Conservation (phyloP, 2,888 invertebrate genomes). For the Ormyrus nitidulus region DNA sequence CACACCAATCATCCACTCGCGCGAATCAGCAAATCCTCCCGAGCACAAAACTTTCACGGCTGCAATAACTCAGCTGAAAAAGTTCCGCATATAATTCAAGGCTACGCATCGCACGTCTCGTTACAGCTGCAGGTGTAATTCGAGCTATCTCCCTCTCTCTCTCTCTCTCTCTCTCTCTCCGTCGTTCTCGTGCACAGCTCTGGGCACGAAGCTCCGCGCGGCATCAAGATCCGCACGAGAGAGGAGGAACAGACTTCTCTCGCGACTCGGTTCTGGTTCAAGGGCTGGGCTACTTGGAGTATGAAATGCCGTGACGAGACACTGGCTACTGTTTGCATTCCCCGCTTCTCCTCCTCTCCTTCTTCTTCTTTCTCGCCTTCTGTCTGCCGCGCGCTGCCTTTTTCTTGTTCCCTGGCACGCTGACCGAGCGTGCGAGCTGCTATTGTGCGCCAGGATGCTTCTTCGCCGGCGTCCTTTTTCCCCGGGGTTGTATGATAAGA, state of each 20-base stretch:
- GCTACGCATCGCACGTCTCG: constrained; percentile 31
- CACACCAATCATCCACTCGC: too few relatives aligned
- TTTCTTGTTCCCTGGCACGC: too few relatives aligned
- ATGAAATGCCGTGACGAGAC: neutral
- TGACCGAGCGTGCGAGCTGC: too few relatives aligned
- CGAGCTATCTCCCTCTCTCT: constrained; percentile 2
- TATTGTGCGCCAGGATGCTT: too few relatives aligned
- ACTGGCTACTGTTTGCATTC: constrained; percentile 10
- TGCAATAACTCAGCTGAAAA: too few relatives aligned
- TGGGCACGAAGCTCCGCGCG: too few relatives aligned
- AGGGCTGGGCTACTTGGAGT: neutral
- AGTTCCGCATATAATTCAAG: constrained; percentile 13
- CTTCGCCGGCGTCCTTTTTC: too few relatives aligned
- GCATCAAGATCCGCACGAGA: too few relatives aligned
- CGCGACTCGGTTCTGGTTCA: constrained; percentile 9
- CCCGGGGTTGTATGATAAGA: neutral
- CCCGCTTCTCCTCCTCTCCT: neutral
- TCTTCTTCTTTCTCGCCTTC: too few relatives aligned
- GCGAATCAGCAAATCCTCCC: neutral
- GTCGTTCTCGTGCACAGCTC: neutral
- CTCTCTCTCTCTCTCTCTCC: neutral
- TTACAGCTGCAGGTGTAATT: constrained; percentile 33
- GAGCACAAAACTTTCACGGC: constrained; percentile 14
- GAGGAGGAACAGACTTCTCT: too few relatives aligned
- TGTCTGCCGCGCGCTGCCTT: too few relatives aligned